These are phyloP conservation scores for Aphelenchoides bicaudatus DNA, from an alignment of 2,888 invertebrate genomes.

Conservation along the genomic window DNA sequence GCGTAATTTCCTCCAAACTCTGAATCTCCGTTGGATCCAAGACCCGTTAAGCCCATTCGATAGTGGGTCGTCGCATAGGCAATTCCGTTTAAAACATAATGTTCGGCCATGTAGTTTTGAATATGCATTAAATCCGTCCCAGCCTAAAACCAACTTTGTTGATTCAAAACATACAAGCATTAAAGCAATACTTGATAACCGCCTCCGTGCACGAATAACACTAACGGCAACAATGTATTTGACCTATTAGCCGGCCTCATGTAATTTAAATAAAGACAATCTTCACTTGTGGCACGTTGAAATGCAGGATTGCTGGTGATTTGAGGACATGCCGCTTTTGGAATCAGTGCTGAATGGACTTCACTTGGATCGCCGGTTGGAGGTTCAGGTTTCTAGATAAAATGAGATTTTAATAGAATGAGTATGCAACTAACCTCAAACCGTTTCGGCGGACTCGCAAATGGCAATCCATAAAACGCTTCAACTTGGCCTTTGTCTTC, in stretches of 20 bases:
- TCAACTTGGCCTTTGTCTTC: constrained; percentile 13
- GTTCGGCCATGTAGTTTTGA: constrained; percentile 7
- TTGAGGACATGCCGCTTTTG: constrained; percentile 12
- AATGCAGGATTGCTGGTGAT: not conserved
- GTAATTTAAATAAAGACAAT: constrained; percentile 18
- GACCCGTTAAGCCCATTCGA: constrained; percentile 13
- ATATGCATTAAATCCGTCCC: not conserved
- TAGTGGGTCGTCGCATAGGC: constrained; percentile 8
- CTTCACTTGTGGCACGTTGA: not conserved
- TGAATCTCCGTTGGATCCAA: constrained; percentile 11
- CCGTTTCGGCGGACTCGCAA: constrained; percentile 7
- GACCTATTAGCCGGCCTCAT: not conserved
- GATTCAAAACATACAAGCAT: not conserved
- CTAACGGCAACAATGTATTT: not conserved
- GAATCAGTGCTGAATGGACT: not conserved
- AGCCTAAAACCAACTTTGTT: not conserved
- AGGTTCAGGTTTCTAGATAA: constrained; percentile 11
- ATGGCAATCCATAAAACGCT: constrained; percentile 19
- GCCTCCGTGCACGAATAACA: constrained; percentile 17
- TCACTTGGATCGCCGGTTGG: not conserved
- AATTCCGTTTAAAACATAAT: constrained; percentile 1
- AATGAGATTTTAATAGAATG: not conserved
- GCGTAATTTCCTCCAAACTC: constrained; percentile 9
- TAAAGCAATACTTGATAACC: constrained; percentile 17
- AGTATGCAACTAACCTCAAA: constrained; percentile 18